Conservation (phyloP, 2,888 invertebrate species). For the Opisthograptis luteolata region DNA sequence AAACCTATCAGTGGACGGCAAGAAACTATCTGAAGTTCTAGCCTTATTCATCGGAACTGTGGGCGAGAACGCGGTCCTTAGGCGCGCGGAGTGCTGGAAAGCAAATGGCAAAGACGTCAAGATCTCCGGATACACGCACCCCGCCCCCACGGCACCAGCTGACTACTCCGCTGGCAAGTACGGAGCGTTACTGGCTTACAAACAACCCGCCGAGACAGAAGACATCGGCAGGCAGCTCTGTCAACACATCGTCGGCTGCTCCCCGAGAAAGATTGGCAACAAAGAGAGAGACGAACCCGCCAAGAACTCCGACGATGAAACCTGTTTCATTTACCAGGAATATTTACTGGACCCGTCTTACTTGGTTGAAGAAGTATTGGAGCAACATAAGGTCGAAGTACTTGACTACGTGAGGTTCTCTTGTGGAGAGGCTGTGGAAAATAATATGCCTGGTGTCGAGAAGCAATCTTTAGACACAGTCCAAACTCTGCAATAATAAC, state of each 20-base stretch:
- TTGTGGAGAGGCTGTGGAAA: constrained; percentile 88
- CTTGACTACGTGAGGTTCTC: constrained; percentile 94
- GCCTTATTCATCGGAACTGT: constrained; percentile 94
- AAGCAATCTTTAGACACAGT: constrained; percentile 83
- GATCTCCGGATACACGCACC: constrained; percentile 92
- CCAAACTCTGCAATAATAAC: constrained; percentile 86
- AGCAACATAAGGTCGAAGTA: constrained; percentile 86
- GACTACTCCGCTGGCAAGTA: constrained; percentile 91
- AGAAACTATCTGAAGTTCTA: constrained; percentile 90
- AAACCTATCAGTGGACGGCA: constrained; percentile 85
- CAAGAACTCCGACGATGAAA: constrained; percentile 89
- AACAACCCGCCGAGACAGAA: constrained; percentile 65
- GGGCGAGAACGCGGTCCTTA: constrained; percentile 94
- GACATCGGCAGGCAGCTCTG: constrained; percentile 90
- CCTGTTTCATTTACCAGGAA: constrained; percentile 93
- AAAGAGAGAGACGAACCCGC: constrained; percentile 85
- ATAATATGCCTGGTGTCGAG: constrained; percentile 72
- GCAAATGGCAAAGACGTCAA: constrained; percentile 74
- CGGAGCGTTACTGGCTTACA: constrained; percentile 92
- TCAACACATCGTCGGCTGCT: constrained; percentile 97
- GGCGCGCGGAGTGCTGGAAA: constrained; percentile 91
- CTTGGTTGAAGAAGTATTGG: constrained; percentile 89
- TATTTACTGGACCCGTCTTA: constrained; percentile 91
- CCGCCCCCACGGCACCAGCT: constrained; percentile 80
- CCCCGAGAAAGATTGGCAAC: constrained; percentile 90